phyloP scores from a whole-genome alignment of 2,888 invertebrate genomes.

The Matsumyia berberina region DNA sequence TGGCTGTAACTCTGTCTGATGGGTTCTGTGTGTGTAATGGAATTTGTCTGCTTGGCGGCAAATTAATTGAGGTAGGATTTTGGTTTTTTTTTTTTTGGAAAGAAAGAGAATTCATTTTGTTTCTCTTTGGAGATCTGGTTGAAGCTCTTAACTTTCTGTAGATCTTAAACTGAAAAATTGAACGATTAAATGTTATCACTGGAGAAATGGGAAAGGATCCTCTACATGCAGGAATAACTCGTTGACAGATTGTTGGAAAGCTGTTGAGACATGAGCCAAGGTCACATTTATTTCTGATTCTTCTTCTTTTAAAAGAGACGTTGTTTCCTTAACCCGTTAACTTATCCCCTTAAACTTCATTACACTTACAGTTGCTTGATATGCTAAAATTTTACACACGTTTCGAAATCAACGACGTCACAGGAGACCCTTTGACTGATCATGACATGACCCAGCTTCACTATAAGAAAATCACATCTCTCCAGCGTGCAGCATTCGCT shows the following conservation, averaged over 20 bases:
- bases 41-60: slow-evolving; percentile 8
- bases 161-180: background rate
- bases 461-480: slow-evolving; percentile 95
- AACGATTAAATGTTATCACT: background rate
- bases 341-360: background rate
- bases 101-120: background rate
- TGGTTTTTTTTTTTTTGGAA: background rate
- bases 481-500: slow-evolving; percentile 97
- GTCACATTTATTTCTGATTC: no score
- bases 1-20: slow-evolving; percentile 8
- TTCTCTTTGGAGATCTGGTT: background rate
- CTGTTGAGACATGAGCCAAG: no score
- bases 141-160: background rate
- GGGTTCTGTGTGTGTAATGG: slow-evolving; percentile 8
- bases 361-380: slow-evolving; percentile 91
- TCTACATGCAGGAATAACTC: no score
- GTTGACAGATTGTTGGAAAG: no score
- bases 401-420: slow-evolving; percentile 98
- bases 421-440: slow-evolving; percentile 96
- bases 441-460: slow-evolving; percentile 97
- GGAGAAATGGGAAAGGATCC: no score
- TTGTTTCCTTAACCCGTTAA: background rate
- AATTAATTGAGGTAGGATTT: slow-evolving; percentile 56
- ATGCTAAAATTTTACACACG: slow-evolving; percentile 98
- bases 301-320: no score